Conservation (phyloP, 1,140 invertebrate genomes). For the Limonius californicus region DNA sequence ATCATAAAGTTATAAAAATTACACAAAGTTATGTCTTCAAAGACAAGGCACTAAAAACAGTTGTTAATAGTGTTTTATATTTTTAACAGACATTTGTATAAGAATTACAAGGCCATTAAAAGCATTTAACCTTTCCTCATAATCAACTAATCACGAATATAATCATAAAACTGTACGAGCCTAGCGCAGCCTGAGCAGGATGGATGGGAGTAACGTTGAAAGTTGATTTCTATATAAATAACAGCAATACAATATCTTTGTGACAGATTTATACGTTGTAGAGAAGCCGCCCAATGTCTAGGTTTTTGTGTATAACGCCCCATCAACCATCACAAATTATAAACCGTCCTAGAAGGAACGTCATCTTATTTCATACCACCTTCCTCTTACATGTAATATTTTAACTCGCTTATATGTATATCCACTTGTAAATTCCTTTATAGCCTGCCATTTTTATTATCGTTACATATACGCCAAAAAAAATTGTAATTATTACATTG, state of each 20-base stretch:
- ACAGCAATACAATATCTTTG: slow-evolving; percentile 42
- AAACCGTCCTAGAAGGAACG: slow-evolving; percentile 17
- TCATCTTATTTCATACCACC: background rate
- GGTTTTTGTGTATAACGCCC: slow-evolving; percentile 44
- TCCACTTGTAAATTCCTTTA: too few relatives aligned
- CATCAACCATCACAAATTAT: slow-evolving; percentile 25
- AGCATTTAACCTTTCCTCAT: background rate
- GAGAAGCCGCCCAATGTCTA: slow-evolving; percentile 38
- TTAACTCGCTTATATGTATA: too few relatives aligned
- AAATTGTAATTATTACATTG: too few relatives aligned
- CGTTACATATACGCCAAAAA: too few relatives aligned
- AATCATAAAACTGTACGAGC: background rate
- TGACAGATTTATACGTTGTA: slow-evolving; percentile 42
- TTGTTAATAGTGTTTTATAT: background rate
- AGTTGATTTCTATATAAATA: slow-evolving; percentile 46
- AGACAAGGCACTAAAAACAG: background rate
- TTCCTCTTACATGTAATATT: background rate
- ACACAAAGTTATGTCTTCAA: background rate
- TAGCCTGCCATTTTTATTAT: too few relatives aligned
- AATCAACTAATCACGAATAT: slow-evolving; percentile 1
- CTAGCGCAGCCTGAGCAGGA: slow-evolving; percentile 23
- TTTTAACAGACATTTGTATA: background rate
- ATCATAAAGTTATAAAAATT: background rate
- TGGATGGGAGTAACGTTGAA: slow-evolving; percentile 43
- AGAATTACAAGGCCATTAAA: slow-evolving; percentile 1